These are phyloP conservation scores for Decapterus maruadsi DNA, from an alignment of 2,797 vertebrate genomes.

Conservation along the genomic window DNA sequence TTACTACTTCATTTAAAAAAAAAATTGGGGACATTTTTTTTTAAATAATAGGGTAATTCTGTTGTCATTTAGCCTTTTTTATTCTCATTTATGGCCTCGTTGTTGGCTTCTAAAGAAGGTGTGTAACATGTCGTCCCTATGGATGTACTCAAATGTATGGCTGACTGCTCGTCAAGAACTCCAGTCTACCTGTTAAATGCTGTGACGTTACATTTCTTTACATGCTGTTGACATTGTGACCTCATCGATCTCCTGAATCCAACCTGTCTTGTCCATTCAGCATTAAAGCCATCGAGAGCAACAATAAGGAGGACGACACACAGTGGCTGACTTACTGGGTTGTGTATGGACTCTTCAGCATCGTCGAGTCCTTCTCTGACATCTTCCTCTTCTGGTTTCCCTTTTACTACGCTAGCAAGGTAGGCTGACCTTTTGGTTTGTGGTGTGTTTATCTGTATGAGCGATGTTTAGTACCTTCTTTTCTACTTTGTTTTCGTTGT, in stretches of 20 bases:
- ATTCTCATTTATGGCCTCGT: not conserved
- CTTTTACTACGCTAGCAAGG: constrained; percentile 96
- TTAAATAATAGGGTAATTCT: too few species aligned
- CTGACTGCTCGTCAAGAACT: not conserved
- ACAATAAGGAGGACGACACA: constrained; percentile 92
- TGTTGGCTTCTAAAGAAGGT: not conserved
- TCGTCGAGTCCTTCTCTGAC: constrained; percentile 94
- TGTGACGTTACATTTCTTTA: not conserved
- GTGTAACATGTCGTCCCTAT: not conserved
- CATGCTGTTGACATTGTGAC: not conserved
- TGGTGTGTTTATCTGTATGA: not conserved
- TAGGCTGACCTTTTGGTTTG: constrained; percentile 58
- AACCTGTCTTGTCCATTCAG: constrained; percentile 71
- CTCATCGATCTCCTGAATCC: not conserved
- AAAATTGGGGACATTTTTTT: not conserved
- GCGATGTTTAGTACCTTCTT: not conserved
- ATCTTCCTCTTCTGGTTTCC: constrained; percentile 97
- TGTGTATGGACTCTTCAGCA: constrained; percentile 93
- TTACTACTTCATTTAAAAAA: not conserved
- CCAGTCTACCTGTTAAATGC: not conserved
- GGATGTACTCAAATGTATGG: not conserved
- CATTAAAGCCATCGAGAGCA: constrained; percentile 96
- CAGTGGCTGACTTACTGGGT: constrained; percentile 98
- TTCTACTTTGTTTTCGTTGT: not conserved
- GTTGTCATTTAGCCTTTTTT: too few species aligned